Conservation (phyloP, 2,797 vertebrate species). For the Nothura maculosa region DNA sequence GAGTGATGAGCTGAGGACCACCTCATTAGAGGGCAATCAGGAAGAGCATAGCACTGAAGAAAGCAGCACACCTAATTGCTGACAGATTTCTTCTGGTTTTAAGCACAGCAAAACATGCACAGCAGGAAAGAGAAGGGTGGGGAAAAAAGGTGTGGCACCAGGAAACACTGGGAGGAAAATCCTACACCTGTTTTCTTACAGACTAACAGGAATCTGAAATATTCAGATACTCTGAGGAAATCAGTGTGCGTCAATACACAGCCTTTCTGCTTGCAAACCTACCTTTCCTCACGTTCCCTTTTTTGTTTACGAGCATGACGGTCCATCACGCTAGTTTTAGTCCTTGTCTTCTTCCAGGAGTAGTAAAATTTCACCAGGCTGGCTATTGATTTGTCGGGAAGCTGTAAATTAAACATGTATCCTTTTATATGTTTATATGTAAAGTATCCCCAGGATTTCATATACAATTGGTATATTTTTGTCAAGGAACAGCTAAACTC, state of each 20-base stretch:
- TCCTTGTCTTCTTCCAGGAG: slow-evolving; percentile 97
- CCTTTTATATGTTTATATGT: slow-evolving; percentile 47
- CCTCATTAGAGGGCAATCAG: background rate
- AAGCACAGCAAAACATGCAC: slow-evolving; percentile 18
- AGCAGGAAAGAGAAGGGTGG: background rate
- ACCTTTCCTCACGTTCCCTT: slow-evolving; percentile 94
- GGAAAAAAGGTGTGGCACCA: background rate
- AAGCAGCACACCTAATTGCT: background rate
- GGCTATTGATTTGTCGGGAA: slow-evolving; percentile 95
- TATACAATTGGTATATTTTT: background rate
- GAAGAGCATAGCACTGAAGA: background rate
- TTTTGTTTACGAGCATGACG: slow-evolving; percentile 94
- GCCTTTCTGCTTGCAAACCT: slow-evolving; percentile 59
- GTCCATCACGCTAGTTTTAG: slow-evolving; percentile 97
- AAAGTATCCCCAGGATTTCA: slow-evolving; percentile 25
- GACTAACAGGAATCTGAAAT: background rate
- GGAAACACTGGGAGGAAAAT: slow-evolving; percentile 3
- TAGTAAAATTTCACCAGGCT: slow-evolving; percentile 97
- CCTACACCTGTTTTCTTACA: background rate
- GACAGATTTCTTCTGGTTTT: background rate
- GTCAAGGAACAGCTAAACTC: background rate
- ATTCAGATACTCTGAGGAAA: background rate
- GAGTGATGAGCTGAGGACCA: background rate
- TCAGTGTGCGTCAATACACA: background rate
- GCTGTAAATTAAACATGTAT: slow-evolving; percentile 80